These are phyloP conservation scores for Hystrix brachyura DNA, from an alignment of 2,113 vertebrate genomes.

Conservation along the genomic window DNA sequence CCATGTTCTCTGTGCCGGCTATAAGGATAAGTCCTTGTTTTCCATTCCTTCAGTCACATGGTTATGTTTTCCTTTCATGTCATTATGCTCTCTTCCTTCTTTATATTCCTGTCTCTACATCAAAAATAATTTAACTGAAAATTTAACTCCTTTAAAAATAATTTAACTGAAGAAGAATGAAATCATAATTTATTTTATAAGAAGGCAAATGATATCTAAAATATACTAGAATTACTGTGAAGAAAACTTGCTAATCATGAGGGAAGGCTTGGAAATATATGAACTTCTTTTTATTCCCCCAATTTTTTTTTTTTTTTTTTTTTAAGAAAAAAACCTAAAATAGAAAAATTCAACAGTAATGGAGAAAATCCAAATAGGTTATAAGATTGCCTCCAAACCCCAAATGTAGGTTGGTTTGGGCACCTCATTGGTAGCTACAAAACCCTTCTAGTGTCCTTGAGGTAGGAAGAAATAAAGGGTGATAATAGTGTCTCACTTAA, in stretches of 20 bases:
- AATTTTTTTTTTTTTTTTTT: neutral
- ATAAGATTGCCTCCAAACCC: neutral
- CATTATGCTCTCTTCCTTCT: neutral
- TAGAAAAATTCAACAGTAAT: neutral
- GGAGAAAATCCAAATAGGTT: neutral
- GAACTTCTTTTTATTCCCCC: neutral
- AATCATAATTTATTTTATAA: neutral
- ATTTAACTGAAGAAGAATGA: neutral
- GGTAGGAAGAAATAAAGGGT: neutral
- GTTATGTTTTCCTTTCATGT: accelerated
- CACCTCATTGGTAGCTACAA: neutral
- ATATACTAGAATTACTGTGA: neutral
- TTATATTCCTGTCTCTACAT: neutral
- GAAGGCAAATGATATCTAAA: neutral
- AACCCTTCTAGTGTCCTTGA: neutral
- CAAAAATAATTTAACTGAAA: neutral
- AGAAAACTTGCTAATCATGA: neutral
- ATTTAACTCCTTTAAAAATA: neutral
- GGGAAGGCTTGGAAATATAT: neutral
- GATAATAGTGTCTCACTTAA: neutral
- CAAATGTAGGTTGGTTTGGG: neutral
- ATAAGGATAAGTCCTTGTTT: neutral
- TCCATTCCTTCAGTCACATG: neutral
- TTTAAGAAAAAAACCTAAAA: neutral
- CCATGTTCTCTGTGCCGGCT: neutral